Evolutionary conservation across 2,888 invertebrate species (phyloP).

Genomic region (Sthenelais limicola): DNA sequence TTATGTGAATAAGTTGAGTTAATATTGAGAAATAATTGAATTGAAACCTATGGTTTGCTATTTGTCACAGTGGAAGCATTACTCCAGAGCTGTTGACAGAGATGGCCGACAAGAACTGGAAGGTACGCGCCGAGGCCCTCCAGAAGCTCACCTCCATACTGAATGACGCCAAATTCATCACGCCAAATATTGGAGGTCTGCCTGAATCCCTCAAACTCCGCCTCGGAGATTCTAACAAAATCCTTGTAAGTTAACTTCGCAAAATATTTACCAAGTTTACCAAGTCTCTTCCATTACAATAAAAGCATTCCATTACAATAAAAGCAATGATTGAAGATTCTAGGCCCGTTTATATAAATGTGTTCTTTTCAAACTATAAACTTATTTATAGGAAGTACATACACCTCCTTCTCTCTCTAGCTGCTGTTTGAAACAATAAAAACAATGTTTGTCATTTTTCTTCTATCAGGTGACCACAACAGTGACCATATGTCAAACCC

Average conservation of each 20-base stretch:
- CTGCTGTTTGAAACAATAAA: too few relatives aligned
- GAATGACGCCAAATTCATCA: constrained; percentile 85
- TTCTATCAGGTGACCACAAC: constrained; percentile 85
- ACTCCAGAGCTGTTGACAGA: constrained; percentile 86
- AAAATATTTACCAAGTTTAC: too few relatives aligned
- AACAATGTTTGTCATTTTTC: constrained; percentile 33
- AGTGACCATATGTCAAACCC: constrained; percentile 84
- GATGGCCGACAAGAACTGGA: constrained; percentile 79
- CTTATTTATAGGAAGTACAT: too few relatives aligned
- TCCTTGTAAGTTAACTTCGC: constrained; percentile 75
- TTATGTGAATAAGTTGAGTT: too few relatives aligned
- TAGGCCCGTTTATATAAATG: too few relatives aligned
- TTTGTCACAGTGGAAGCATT: constrained; percentile 78
- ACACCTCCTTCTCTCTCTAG: too few relatives aligned
- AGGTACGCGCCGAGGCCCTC: constrained; percentile 84
- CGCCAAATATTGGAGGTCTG: constrained; percentile 86
- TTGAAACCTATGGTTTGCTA: constrained; percentile 8
- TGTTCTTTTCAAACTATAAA: too few relatives aligned
- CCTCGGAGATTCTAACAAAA: constrained; percentile 91
- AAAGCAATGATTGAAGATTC: too few relatives aligned
- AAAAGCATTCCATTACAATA: too few relatives aligned
- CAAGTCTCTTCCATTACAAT: too few relatives aligned
- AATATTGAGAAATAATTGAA: not conserved
- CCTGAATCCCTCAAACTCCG: constrained; percentile 85
- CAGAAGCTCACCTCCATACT: constrained; percentile 82